Conservation (phyloP, 2,888 invertebrate genomes). For the Xestia rhomboidea region DNA sequence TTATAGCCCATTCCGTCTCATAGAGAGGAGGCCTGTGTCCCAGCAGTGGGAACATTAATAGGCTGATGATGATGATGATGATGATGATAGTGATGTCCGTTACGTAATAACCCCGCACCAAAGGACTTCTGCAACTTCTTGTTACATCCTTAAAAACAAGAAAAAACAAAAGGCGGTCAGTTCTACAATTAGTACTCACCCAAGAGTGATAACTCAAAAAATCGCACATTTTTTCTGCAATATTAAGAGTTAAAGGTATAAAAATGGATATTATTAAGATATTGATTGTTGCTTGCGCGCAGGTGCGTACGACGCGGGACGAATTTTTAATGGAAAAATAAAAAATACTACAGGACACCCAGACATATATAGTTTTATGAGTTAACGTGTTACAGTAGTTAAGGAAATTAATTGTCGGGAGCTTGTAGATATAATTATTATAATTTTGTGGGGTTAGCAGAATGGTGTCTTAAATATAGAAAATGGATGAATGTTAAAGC, state of each 20-base stretch:
- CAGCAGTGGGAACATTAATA: too few species aligned
- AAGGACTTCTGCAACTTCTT: background rate
- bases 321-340: slow-evolving; percentile 68
- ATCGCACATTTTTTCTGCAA: slow-evolving; percentile 43
- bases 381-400: slow-evolving; percentile 52
- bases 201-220: slow-evolving; percentile 43
- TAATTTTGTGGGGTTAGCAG: slow-evolving; percentile 34
- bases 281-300: slow-evolving; percentile 76
- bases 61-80: too few species aligned
- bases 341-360: slow-evolving; percentile 42
- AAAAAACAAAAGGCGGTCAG: background rate
- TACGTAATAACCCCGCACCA: too few species aligned
- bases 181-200: background rate
- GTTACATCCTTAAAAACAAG: background rate
- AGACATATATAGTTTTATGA: slow-evolving; percentile 44
- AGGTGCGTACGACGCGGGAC: slow-evolving; percentile 70
- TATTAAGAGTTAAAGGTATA: slow-evolving; percentile 61
- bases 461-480: slow-evolving; percentile 34
- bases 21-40: too few species aligned
- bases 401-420: slow-evolving; percentile 52
- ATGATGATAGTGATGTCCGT: too few species aligned
- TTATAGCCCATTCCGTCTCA: too few species aligned
- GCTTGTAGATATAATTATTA: slow-evolving; percentile 39
- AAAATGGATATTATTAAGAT: slow-evolving; percentile 77
- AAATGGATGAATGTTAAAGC: slow-evolving; percentile 9